Evolutionary conservation across 2,113 vertebrate species (phyloP).

Genomic region (Eudyptes chrysolophus): DNA sequence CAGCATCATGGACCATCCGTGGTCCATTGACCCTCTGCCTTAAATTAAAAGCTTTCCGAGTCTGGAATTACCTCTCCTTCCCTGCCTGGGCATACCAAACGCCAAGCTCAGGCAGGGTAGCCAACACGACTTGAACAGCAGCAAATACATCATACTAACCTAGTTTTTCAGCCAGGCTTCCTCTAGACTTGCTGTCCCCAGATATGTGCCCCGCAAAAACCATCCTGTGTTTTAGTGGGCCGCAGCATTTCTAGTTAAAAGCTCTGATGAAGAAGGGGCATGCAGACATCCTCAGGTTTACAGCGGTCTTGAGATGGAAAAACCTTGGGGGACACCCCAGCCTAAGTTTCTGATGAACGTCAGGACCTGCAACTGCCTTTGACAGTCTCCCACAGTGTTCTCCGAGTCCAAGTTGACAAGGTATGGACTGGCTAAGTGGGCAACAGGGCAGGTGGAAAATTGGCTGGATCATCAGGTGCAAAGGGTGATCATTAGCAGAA

Average conservation of each 20-base stretch:
- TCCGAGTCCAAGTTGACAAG: background rate
- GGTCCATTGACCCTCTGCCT: background rate
- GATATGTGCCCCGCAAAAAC: background rate
- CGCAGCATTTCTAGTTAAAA: background rate
- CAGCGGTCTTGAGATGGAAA: background rate
- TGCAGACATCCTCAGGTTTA: background rate
- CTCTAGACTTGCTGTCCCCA: background rate
- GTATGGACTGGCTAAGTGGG: background rate
- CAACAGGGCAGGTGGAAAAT: background rate
- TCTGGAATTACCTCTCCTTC: background rate
- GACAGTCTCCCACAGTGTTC: background rate
- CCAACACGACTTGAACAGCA: background rate
- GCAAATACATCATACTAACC: background rate
- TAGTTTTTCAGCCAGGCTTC: background rate
- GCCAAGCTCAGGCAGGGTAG: background rate
- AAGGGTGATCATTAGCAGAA: background rate
- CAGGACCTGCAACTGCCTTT: background rate
- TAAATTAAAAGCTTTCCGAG: background rate
- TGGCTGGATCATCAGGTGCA: no score
- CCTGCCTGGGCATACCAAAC: rapidly evolving
- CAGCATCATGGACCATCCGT: background rate
- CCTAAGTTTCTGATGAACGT: background rate
- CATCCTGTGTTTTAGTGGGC: background rate
- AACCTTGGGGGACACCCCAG: background rate
- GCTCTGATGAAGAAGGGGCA: background rate